Base-by-base conservation (phyloP, 1,140 invertebrate species). In the Diploscapter pachys region DNA sequence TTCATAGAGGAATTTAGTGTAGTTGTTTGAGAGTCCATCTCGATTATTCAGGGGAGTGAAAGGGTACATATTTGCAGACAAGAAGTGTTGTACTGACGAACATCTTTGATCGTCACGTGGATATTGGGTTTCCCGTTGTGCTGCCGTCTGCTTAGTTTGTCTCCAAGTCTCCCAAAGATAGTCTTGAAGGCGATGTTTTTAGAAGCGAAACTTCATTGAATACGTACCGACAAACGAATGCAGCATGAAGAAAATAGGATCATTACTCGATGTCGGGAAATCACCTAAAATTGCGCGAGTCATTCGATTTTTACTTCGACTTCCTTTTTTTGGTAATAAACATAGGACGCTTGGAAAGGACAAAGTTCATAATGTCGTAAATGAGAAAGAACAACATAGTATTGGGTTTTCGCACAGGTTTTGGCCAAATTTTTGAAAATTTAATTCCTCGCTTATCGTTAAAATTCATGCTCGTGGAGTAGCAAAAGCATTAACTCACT, bases 91-190 rank as follows among this genome's bases (percentile, higher is more conserved):
- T 2, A 31, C 13, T 31, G 13, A 31, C 13, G 13, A 50, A 31
- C 63, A 65, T 13, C 31, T 6, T 9, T 31, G 9, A 31, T 65
- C 63, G 63, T 65, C 63, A 9, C 8, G 6, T 9, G 63, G 63
- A 31, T 65, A 65, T 8, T 6, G 13, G 51, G 31, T 65, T 6
- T 13, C 31, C 8, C 63, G 6, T 13, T 13, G 6, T 9, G 8
- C 31, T 31, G 13, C 51, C 31, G 63, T 9, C 63, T 65, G 63
- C 51, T 50, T 65, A 8, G 63, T 31, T 13, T 31, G 63, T 31
- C 63, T 65, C 63, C 63, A 65, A 8, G 13, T 8, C 31, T 65
- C 63, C 63, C 63, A 65, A 8, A 65, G 13, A 8, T 65, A 9
- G 63, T 65, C 63, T 8, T 31, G 31, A 31, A 31, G 31, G 31